Conservation (phyloP, 1,140 invertebrate species). For the Zaprionus kolodkinae region DNA sequence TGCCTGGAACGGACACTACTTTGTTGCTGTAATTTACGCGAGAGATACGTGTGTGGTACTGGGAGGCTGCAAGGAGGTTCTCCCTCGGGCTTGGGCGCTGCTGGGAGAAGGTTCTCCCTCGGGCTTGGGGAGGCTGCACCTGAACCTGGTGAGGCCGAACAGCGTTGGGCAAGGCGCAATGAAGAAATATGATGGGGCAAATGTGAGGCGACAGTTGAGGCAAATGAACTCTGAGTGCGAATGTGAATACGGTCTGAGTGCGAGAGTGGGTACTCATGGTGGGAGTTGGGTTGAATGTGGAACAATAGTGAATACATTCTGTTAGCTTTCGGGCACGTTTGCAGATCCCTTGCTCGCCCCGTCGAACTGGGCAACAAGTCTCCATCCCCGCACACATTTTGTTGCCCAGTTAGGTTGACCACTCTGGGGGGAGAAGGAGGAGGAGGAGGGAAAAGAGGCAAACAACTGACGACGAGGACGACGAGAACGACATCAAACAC, state of each 20-base stretch:
- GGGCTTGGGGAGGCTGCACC: no score
- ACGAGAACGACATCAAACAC: constrained; percentile 34
- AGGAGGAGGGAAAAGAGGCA: not conserved
- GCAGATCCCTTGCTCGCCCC: not conserved
- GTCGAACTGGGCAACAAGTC: not conserved
- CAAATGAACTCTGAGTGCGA: constrained; percentile 24
- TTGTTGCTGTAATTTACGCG: constrained; percentile 36
- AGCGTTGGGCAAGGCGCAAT: constrained; percentile 51
- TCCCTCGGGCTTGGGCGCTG: constrained; percentile 1
- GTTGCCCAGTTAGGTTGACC: not conserved
- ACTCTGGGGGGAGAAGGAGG: not conserved
- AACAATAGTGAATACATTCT: constrained; percentile 12
- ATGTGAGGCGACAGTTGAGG: constrained; percentile 42
- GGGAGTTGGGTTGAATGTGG: no score
- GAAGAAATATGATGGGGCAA: constrained; percentile 69
- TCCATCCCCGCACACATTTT: not conserved
- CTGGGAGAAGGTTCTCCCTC: not conserved
- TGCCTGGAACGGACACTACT: constrained; percentile 1
- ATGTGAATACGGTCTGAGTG: not conserved
- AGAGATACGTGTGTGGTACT: constrained; percentile 21
- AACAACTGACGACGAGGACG: constrained; percentile 24
- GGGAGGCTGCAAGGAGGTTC: not conserved
- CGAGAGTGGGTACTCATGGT: not conserved
- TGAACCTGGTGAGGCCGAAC: constrained; percentile 5
- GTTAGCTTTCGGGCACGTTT: constrained; percentile 23